Evolutionary conservation across 2,888 invertebrate species (phyloP).

Genomic region (Agrilus cyanescens): DNA sequence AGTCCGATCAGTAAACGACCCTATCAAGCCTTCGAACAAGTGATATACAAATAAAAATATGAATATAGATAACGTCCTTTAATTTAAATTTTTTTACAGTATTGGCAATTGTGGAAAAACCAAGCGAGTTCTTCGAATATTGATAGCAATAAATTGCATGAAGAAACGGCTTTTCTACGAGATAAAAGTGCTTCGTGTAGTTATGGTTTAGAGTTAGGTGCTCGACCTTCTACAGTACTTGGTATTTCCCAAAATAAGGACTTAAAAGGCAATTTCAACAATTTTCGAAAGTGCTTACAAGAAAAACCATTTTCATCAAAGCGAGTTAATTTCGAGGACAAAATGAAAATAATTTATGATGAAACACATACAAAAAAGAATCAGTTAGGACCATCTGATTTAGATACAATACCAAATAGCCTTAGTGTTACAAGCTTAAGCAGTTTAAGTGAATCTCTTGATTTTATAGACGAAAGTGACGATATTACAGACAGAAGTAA

Average conservation of each 20-base stretch:
- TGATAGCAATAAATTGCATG: constrained; percentile 28
- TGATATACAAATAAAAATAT: constrained; percentile 24
- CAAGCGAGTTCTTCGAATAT: constrained; percentile 37
- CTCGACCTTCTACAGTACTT: constrained; percentile 51
- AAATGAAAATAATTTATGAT: constrained; percentile 12
- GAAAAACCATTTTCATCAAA: constrained; percentile 25
- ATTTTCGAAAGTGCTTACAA: constrained; percentile 28
- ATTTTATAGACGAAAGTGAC: constrained; percentile 33
- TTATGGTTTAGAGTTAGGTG: constrained; percentile 56
- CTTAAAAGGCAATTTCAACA: constrained; percentile 9
- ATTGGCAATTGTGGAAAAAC: constrained; percentile 62
- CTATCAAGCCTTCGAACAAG: constrained; percentile 56
- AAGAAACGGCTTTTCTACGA: constrained; percentile 46
- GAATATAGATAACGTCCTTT: not conserved
- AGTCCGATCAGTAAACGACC: constrained; percentile 53
- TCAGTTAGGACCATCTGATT: too few species aligned
- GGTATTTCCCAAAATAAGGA: constrained; percentile 22
- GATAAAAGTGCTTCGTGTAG: constrained; percentile 73
- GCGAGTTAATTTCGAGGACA: constrained; percentile 30
- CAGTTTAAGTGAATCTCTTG: constrained; percentile 31
- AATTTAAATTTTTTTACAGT: constrained; percentile 36
- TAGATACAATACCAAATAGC: constrained; percentile 16
- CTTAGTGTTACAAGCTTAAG: constrained; percentile 32
- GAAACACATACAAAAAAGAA: constrained; percentile 1
- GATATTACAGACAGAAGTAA: constrained; percentile 34